Base-by-base conservation (phyloP, 2,888 invertebrate genomes). In the Lepidocyrtinus sp. region DNA sequence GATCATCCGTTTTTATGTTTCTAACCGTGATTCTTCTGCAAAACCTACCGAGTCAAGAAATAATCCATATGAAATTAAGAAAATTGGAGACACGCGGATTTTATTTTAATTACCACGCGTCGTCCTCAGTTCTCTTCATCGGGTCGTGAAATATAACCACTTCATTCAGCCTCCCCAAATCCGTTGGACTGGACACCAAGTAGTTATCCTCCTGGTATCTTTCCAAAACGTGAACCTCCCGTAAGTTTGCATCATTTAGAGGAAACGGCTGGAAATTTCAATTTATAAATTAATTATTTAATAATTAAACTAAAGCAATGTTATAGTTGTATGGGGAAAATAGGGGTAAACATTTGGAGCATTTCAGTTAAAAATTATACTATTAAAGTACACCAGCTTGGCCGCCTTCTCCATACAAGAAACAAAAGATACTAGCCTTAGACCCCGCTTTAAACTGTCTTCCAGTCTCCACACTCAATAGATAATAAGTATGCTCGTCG, bases 391-490 rank as follows among this genome's bases (percentile, higher is more conserved):
- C 81, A 17, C 81, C 81, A 25, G 81, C 81, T 19, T 72, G 2
- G 2, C 81, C 81, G 45, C 72, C 25, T 68, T 75, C 81, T 1
- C 81, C 81, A 68, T 19, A 62, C 5, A 81, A n/a, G 19, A 61
- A 62, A 45, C 81, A 81, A 15, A 17, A 59, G 0, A 75, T 71
- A 2, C 46, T 75, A 1, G 19, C 25, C 15, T 50, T 50, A 0
- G 72, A 22, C 24, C 81, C 75, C 17, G 71, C 81, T 0, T 2
- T 55, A 62, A 65, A 75, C 22, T 64, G 65, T 1, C 1, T 62
- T 3, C 77, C 82, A 1, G 82, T 83, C 62, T 83, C 67, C 12
- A 81, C 71, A 26, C 80, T 83, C 5, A 83, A 71, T 1, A 83
- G 67, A 21, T 83, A 83, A 59, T 77, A 81, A n/a, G 80, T 36